These are phyloP conservation scores for Lissonota sp. DNA, from an alignment of 2,888 invertebrate genomes.

Conservation along the genomic window DNA sequence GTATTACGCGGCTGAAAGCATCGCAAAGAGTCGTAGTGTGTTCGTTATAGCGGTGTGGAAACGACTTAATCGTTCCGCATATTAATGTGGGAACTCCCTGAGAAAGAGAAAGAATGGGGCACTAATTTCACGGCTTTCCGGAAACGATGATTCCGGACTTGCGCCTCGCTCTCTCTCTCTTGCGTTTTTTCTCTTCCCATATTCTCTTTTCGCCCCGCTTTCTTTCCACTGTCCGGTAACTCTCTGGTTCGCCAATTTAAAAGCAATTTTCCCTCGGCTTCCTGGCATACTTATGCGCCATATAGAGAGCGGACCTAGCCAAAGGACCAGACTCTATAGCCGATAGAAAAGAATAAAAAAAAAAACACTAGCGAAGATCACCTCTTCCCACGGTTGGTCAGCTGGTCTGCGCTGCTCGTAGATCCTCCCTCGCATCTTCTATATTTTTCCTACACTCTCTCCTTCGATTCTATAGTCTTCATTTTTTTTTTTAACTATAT, in stretches of 20 bases:
- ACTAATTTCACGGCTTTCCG: constrained; percentile 74
- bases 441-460: constrained; percentile 56
- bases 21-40: neutral
- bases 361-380: constrained; percentile 51
- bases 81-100: constrained; percentile 68
- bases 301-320: constrained; percentile 26
- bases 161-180: constrained; percentile 34
- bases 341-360: constrained; percentile 59
- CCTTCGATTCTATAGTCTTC: constrained; percentile 21
- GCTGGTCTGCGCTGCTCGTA: constrained; percentile 78
- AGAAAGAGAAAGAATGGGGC: constrained; percentile 66
- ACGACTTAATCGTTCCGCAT: constrained; percentile 71
- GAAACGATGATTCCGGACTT: constrained; percentile 69
- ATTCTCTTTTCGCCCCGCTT: constrained; percentile 37
- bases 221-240: constrained; percentile 53
- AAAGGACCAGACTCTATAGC: constrained; percentile 34
- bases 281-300: constrained; percentile 51
- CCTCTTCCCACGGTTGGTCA: constrained; percentile 83
- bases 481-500: constrained; percentile 13
- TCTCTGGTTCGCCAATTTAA: constrained; percentile 78
- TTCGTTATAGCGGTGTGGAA: constrained; percentile 58
- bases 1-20: constrained; percentile 26
- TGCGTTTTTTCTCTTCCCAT: neutral
- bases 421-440: constrained; percentile 63
- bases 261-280: constrained; percentile 79